Evolutionary conservation across 1,140 invertebrate genomes (phyloP), one percentile per base, ranked within the genome.

Genomic region (Fopius arisanus): DNA sequence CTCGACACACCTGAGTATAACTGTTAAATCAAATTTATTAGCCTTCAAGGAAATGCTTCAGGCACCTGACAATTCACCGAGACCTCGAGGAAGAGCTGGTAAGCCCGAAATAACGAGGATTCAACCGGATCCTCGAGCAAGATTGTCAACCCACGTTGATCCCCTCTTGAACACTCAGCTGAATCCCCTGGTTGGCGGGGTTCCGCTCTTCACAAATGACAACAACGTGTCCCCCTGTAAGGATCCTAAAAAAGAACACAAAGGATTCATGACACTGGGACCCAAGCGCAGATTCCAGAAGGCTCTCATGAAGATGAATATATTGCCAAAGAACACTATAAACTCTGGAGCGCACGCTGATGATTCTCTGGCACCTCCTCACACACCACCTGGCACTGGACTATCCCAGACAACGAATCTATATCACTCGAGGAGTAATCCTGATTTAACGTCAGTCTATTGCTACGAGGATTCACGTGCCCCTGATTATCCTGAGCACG

Each of bases 11-110:
- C 90, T 99, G 43, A 96, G 95, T 84, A 96, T 99, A 78, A 97
- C 95, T 43, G 96, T 99, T 14, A 99, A 98, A 89, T 98, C 96
- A 78, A 99, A 99, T 91, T 91, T 99, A 75, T 90, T 98, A 75
- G 92, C 89, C 66, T 92, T 92, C 79, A 93, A 92, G 86, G 95
- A 97, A 89, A 96, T 97, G 92, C 89, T 97, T 74, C 92, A 94
- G 81, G 93, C 93, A 73, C 92, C 95, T 40, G 95, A 96, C 75
- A 96, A 95, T 85, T 94, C 94, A 28, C 92, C 93, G 10, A 89
- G 93, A 79, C 91, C 93, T 51, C 89, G 92, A 78, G 90, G 90
- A 28, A 88, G 91, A 83, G 88, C 78, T 85, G 88, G 78, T 81
- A 89, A 86, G 76, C 88, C 90, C 0, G 91, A 92, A 84, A 90